Conservation (phyloP, 2,888 invertebrate genomes). For the Macrophya annulata region DNA sequence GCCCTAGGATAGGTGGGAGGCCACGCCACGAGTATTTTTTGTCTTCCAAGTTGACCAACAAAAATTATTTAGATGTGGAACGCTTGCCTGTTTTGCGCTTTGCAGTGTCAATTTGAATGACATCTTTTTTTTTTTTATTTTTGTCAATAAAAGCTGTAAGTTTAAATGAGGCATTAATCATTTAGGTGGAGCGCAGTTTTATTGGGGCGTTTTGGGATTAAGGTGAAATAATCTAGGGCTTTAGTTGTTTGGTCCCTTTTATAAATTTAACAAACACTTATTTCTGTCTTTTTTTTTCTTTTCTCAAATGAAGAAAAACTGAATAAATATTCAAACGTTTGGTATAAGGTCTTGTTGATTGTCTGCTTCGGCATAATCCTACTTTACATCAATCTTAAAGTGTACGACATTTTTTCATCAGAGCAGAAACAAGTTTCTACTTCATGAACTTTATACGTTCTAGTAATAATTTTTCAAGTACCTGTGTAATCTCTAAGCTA, state of each 20-base stretch:
- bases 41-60: constrained; percentile 78
- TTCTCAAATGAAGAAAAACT: neutral
- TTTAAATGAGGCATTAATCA: constrained; percentile 79
- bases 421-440: neutral
- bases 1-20: constrained; percentile 75
- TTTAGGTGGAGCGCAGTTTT: constrained; percentile 72
- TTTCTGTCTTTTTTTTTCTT: neutral
- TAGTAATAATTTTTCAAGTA: neutral
- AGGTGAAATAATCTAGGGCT: constrained; percentile 72
- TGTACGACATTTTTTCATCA: neutral
- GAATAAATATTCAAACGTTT: neutral
- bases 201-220: constrained; percentile 69
- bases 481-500: neutral
- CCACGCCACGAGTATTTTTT: constrained; percentile 73
- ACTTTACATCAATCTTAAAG: neutral
- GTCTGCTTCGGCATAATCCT: neutral
- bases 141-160: constrained; percentile 78
- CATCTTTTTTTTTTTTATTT: constrained; percentile 73
- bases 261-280: constrained; percentile 27
- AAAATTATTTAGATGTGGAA: constrained; percentile 73
- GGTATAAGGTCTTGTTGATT: neutral
- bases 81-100: constrained; percentile 74
- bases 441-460: neutral
- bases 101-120: constrained; percentile 75
- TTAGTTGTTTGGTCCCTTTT: constrained; percentile 75